phyloP scores from a whole-genome alignment of 2,113 vertebrate genomes.

The Scartelaos histophorus region DNA sequence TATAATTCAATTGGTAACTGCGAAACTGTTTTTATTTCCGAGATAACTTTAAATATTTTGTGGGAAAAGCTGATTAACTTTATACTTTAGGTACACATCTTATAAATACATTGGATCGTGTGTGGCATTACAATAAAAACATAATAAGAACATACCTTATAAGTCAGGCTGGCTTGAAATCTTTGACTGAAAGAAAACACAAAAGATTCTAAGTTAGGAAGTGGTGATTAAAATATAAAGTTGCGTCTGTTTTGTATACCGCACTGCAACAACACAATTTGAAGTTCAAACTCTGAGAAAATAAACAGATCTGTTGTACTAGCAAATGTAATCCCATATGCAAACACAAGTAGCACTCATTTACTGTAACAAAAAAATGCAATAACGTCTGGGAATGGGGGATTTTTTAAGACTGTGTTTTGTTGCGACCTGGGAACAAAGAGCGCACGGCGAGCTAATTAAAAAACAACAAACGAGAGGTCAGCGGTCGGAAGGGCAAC shows the following conservation, averaged over 20 bases:
- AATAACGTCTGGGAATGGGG: slow-evolving; percentile 13
- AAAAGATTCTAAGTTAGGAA: background rate
- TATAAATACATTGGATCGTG: background rate
- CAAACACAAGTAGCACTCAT: slow-evolving; percentile 13
- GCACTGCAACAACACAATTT: background rate
- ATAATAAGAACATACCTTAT: slow-evolving; percentile 83
- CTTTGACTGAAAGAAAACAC: slow-evolving; percentile 77
- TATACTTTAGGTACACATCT: background rate
- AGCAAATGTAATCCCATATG: slow-evolving; percentile 10
- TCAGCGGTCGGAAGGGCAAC: slow-evolving; percentile 8
- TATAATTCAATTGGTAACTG: background rate
- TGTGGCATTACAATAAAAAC: slow-evolving; percentile 7
- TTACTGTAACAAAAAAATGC: slow-evolving; percentile 10
- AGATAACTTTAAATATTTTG: background rate
- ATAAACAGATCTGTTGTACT: slow-evolving; percentile 15
- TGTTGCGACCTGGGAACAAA: slow-evolving; percentile 12
- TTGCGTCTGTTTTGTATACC: background rate
- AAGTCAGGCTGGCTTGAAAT: slow-evolving; percentile 87
- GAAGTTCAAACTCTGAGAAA: slow-evolving; percentile 10
- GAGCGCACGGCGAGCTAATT: slow-evolving; percentile 32
- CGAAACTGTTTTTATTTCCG: background rate
- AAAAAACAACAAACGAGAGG: slow-evolving; percentile 43
- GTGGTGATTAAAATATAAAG: background rate
- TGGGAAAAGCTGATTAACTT: slow-evolving; percentile 1
- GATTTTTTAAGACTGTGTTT: slow-evolving; percentile 15